phyloP scores from a whole-genome alignment of 2,888 invertebrate genomes.

The Phortica okadai region DNA sequence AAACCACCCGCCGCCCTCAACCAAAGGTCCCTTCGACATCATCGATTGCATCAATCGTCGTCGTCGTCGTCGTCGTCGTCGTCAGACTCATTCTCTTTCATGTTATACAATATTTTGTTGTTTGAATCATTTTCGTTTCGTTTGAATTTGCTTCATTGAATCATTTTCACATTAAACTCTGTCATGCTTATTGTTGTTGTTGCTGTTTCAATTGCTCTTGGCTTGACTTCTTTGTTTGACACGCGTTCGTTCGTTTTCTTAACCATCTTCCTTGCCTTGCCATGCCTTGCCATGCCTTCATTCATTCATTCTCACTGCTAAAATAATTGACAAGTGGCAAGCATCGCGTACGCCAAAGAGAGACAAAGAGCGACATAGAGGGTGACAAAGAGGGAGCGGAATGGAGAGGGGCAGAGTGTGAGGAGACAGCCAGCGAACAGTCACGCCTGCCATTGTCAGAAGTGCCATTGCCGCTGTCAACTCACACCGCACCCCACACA shows the following conservation, averaged over 20 bases:
- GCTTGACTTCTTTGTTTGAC: not conserved
- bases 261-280: not conserved
- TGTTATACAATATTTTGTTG: slow-evolving; percentile 36
- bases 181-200: slow-evolving; percentile 7
- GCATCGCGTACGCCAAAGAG: not conserved
- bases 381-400: too few relatives aligned
- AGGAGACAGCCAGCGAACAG: too few relatives aligned
- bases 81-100: slow-evolving; percentile 45
- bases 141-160: slow-evolving; percentile 70
- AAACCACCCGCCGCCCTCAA: not conserved
- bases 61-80: not conserved
- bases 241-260: not conserved
- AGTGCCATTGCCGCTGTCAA: not conserved
- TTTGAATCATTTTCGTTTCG: slow-evolving; percentile 71
- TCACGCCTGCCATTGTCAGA: not conserved
- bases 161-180: slow-evolving; percentile 66
- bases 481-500: not conserved
- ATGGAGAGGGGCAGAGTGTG: too few relatives aligned
- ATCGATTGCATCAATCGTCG: not conserved
- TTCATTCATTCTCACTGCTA: not conserved
- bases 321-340: not conserved
- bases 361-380: too few relatives aligned
- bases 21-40: not conserved
- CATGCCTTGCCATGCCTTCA: not conserved
- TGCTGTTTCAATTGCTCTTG: too few relatives aligned